These are phyloP conservation scores for Anser cygnoides DNA, from an alignment of 2,113 vertebrate species.

Conservation along the genomic window DNA sequence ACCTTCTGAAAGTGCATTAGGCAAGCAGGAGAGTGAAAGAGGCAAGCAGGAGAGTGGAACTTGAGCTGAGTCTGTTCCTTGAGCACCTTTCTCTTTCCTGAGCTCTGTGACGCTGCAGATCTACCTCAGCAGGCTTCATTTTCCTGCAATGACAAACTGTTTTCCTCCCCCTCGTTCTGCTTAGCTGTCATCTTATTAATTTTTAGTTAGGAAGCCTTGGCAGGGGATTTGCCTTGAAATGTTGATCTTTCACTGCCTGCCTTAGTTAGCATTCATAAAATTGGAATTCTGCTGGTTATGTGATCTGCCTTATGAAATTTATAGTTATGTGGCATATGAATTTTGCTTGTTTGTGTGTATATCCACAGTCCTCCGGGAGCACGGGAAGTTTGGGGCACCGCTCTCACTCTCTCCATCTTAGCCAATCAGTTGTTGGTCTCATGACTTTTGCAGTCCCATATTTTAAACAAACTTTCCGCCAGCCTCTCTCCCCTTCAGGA, in stretches of 20 bases:
- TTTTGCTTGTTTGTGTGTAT: neutral
- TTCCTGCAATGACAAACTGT: neutral
- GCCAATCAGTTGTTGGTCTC: neutral
- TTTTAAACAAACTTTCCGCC: neutral
- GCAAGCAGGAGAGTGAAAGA: neutral
- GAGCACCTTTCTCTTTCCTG: neutral
- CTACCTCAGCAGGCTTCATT: neutral
- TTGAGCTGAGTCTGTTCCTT: neutral
- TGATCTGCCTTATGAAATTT: neutral
- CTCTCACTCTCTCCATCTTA: neutral
- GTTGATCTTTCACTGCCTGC: neutral
- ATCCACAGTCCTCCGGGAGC: neutral
- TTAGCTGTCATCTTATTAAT: neutral
- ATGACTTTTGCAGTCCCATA: neutral
- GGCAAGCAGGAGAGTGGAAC: neutral
- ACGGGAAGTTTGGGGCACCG: neutral
- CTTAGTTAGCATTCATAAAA: neutral
- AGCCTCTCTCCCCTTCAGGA: neutral
- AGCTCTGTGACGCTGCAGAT: neutral
- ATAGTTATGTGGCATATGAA: fast-evolving
- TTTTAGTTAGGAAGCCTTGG: conserved; percentile 4
- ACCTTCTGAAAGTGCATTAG: neutral
- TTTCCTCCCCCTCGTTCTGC: neutral
- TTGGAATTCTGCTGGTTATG: neutral
- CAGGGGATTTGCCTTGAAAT: neutral